A percentile compares a stretch with the other conserved stretches of the same genome.
These are phyloP conservation scores for Augochlora pura DNA, from an alignment of 1,140 invertebrate species.

Conservation along the genomic window DNA sequence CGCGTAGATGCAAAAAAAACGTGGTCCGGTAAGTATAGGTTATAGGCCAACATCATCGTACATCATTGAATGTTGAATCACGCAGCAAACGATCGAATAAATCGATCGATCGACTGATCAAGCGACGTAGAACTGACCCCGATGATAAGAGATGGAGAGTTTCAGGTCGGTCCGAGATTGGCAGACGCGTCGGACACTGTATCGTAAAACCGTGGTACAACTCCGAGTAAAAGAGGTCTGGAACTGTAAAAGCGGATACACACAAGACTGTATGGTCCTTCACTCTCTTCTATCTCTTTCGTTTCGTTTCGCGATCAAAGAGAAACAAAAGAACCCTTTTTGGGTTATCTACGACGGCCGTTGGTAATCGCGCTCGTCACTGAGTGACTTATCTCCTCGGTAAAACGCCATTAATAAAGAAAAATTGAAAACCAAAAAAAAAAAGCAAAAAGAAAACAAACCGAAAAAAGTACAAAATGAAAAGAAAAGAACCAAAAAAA, in stretches of 20 bases:
- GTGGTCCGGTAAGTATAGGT: background rate
- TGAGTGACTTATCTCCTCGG: constrained; percentile 58
- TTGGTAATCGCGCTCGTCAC: constrained; percentile 40
- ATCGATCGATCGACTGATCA: background rate
- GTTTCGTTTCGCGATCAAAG: constrained; percentile 43
- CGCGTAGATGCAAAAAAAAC: background rate
- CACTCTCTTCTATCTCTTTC: constrained; percentile 58
- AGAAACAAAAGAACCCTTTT: constrained; percentile 49
- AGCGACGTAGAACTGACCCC: background rate
- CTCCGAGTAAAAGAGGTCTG: constrained; percentile 19
- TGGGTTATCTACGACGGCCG: constrained; percentile 3
- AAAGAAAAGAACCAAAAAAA: constrained; percentile 24
- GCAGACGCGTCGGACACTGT: constrained; percentile 18
- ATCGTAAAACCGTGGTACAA: background rate
- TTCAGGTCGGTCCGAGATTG: constrained; percentile 38
- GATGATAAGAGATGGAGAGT: constrained; percentile 23
- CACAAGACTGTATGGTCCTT: constrained; percentile 63
- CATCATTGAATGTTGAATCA: background rate
- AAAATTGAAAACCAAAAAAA: constrained; percentile 40
- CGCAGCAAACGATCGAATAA: background rate
- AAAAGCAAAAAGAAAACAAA: constrained; percentile 50
- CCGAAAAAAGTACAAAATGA: constrained; percentile 22
- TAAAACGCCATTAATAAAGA: constrained; percentile 34
- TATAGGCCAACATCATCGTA: background rate
- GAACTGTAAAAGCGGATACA: constrained; percentile 60